A percentile compares a stretch with the other conserved stretches of the same genome.
phyloP scores from a whole-genome alignment of 2,888 invertebrate genomes.

The Epirrita christyi region DNA sequence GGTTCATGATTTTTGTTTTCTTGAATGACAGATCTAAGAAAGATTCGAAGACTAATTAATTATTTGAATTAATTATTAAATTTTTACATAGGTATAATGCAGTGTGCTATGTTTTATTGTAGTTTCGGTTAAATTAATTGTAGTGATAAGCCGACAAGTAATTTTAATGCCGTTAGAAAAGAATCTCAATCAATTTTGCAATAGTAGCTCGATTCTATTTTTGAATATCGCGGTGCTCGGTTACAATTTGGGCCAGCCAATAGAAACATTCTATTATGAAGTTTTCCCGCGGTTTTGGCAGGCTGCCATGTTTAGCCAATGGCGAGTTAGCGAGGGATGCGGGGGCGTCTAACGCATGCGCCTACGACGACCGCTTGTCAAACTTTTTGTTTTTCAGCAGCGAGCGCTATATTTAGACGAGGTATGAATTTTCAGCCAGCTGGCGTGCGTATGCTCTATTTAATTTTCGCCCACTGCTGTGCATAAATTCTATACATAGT shows the following conservation, averaged over 20 bases:
- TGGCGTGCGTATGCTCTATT: conserved; percentile 22
- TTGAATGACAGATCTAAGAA: not conserved
- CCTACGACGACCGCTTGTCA: conserved; percentile 54
- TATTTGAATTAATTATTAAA: not conserved
- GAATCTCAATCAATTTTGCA: conserved; percentile 48
- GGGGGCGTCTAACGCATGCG: conserved; percentile 59
- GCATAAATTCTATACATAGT: not conserved
- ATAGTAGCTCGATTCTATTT: conserved; percentile 73
- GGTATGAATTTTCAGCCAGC: conserved; percentile 43
- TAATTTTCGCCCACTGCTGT: not conserved
- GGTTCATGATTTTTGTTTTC: conserved; percentile 13
- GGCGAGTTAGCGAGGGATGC: conserved; percentile 61
- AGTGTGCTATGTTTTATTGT: not conserved
- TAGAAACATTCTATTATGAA: conserved; percentile 60
- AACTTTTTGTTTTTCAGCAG: conserved; percentile 53
- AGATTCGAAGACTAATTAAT: not conserved
- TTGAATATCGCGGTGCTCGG: conserved; percentile 83
- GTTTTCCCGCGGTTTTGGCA: conserved; percentile 80
- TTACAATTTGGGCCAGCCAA: conserved; percentile 72
- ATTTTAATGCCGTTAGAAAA: conserved; percentile 2
- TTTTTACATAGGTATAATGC: no score
- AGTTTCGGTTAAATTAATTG: not conserved
- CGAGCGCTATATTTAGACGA: conserved; percentile 56
- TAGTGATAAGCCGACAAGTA: not conserved
- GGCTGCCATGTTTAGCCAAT: conserved; percentile 73